phyloP scores from a whole-genome alignment of 2,797 vertebrate species.

The Melanotaenia parkinsoni region DNA sequence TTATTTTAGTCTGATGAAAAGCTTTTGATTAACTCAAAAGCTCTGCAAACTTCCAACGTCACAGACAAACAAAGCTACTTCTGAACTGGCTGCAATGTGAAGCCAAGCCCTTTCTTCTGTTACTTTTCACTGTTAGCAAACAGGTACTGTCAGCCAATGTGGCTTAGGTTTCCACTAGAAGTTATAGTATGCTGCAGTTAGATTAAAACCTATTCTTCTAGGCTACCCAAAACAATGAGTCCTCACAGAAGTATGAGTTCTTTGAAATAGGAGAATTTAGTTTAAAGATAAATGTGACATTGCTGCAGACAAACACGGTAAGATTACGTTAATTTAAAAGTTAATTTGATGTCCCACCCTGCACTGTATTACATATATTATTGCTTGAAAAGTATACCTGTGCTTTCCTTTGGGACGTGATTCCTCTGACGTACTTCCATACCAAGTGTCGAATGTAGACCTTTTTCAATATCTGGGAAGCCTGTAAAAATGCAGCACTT shows the following conservation, averaged over 20 bases:
- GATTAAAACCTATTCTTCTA: neutral
- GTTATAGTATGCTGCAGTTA: neutral
- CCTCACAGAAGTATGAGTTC: no score
- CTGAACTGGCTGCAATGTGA: neutral
- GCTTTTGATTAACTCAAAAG: neutral
- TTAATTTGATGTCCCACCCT: neutral
- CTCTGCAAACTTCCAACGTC: neutral
- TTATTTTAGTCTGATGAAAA: neutral
- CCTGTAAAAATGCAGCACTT: slow-evolving; percentile 60
- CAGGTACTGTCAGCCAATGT: neutral
- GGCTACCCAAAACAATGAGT: neutral
- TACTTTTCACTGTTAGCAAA: neutral
- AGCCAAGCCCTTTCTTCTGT: neutral
- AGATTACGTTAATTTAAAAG: neutral
- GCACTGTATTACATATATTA: neutral
- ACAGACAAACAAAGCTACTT: no score
- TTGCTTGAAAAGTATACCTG: slow-evolving; percentile 82
- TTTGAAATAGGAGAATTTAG: no score
- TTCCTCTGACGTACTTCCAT: slow-evolving; percentile 83
- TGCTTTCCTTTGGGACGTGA: slow-evolving; percentile 81
- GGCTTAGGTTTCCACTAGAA: neutral
- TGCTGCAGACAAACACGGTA: neutral
- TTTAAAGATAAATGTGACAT: no score
- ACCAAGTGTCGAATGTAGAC: slow-evolving; percentile 88
- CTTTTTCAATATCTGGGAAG: slow-evolving; percentile 83